Conservation (phyloP, 2,888 invertebrate species). For the Drosophila emarginata region DNA sequence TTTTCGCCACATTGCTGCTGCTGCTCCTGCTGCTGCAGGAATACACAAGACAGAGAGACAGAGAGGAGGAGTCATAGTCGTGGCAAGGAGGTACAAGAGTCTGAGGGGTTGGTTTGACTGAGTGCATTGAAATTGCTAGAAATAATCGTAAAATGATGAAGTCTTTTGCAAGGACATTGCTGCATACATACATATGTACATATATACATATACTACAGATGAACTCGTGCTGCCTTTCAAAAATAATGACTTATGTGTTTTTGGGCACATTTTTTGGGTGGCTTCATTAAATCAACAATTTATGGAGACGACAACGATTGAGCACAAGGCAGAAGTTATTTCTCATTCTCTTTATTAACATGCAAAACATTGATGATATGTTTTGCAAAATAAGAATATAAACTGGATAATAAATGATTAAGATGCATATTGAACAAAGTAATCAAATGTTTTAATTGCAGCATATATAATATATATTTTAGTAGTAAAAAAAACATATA, state of each 20-base stretch:
- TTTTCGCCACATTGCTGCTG: slow-evolving; percentile 63
- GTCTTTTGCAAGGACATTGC: slow-evolving; percentile 48
- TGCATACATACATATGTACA: neutral
- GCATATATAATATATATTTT: no score
- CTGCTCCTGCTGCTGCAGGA: slow-evolving; percentile 15
- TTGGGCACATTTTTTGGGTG: slow-evolving; percentile 59
- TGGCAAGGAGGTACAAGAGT: no score
- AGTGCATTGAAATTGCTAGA: slow-evolving; percentile 73
- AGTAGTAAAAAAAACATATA: no score
- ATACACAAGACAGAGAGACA: neutral
- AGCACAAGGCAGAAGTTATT: slow-evolving; percentile 5
- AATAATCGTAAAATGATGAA: slow-evolving; percentile 76
- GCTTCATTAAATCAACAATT: slow-evolving; percentile 65
- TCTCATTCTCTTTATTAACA: neutral
- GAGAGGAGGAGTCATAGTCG: slow-evolving; percentile 10
- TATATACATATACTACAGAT: slow-evolving; percentile 1
- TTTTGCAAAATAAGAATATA: neutral
- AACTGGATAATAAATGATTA: neutral
- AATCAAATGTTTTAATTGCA: neutral
- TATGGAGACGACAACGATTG: slow-evolving; percentile 24
- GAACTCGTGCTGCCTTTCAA: slow-evolving; percentile 37
- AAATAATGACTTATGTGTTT: slow-evolving; percentile 66
- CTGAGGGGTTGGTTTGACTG: slow-evolving; percentile 35
- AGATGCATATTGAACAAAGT: neutral
- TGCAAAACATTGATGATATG: neutral